These are phyloP conservation scores for Drosophila willistoni DNA, from an alignment of 1,140 invertebrate species.

Conservation along the genomic window DNA sequence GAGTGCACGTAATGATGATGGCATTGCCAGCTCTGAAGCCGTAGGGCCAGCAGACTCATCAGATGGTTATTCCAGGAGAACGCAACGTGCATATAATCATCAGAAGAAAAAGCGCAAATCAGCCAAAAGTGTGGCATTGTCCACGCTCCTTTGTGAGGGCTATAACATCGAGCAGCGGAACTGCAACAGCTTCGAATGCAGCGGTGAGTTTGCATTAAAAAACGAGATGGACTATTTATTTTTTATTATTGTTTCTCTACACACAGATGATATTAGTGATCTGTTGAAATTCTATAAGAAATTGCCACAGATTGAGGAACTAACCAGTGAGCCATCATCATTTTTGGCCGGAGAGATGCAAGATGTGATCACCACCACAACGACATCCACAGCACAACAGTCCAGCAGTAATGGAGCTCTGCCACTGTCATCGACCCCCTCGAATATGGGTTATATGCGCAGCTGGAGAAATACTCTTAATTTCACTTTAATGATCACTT, in stretches of 20 bases:
- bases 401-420: conserved; percentile 13
- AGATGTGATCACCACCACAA: conserved; percentile 40
- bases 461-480: conserved; percentile 75
- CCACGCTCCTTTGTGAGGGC: conserved; percentile 78
- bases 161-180: conserved; percentile 83
- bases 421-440: conserved; percentile 57
- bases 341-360: conserved; percentile 32
- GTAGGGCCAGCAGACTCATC: background rate
- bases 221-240: background rate
- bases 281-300: conserved; percentile 81
- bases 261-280: conserved; percentile 77
- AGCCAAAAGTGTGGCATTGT: conserved; percentile 66
- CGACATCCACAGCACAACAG: conserved; percentile 17
- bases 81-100: conserved; percentile 65
- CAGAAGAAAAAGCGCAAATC: conserved; percentile 71
- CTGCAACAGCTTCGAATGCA: conserved; percentile 82
- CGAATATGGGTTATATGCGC: conserved; percentile 75
- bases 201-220: conserved; percentile 48
- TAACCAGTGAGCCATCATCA: conserved; percentile 21
- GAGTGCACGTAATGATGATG: conserved; percentile 54
- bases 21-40: conserved; percentile 20
- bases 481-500: conserved; percentile 78
- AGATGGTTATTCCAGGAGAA: conserved; percentile 36
- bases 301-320: conserved; percentile 49
- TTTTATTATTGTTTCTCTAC: background rate